A percentile compares a stretch with the other conserved stretches of the same genome.
These are phyloP conservation scores for Acanthochromis polyacanthus DNA, from an alignment of 2,113 vertebrate genomes.

Conservation along the genomic window DNA sequence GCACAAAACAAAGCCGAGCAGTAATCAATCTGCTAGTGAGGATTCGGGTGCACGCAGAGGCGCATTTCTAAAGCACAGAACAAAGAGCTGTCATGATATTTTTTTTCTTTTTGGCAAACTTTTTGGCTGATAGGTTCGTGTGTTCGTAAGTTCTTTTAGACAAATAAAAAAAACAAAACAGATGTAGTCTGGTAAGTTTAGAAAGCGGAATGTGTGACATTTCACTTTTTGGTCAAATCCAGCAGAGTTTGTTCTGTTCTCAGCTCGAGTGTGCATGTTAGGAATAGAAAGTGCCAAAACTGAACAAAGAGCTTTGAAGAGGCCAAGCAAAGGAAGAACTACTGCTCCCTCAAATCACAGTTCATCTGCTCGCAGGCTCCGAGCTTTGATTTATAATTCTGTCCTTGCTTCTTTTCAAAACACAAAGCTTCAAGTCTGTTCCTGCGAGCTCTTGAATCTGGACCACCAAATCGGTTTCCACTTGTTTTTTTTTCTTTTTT, in stretches of 20 bases:
- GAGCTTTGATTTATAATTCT: conserved; percentile 36
- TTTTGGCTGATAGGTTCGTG: not conserved
- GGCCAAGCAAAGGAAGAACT: conserved; percentile 19
- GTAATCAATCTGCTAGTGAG: conserved; percentile 13
- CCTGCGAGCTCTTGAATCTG: conserved; percentile 21
- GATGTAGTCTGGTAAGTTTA: not conserved
- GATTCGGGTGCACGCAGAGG: not conserved
- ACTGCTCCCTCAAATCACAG: conserved; percentile 15
- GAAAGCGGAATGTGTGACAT: conserved; percentile 22
- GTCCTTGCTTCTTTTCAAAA: not conserved
- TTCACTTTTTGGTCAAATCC: conserved; percentile 33
- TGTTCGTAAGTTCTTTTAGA: not conserved
- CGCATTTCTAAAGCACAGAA: conserved; percentile 26
- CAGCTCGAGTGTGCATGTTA: conserved; percentile 28
- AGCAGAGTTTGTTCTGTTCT: conserved; percentile 18
- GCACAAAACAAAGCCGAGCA: conserved; percentile 41
- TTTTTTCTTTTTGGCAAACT: not conserved
- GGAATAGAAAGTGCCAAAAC: conserved; percentile 22
- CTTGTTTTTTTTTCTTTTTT: conserved; percentile 30
- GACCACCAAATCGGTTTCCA: conserved; percentile 18
- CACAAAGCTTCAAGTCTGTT: not conserved
- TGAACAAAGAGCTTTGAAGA: conserved; percentile 55
- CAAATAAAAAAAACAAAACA: not conserved
- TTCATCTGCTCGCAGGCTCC: not conserved
- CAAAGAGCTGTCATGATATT: not conserved